Percentiles rank a stretch among this genome's conserved stretches.
phyloP scores from a whole-genome alignment of 1,140 invertebrate species.

The Metaphire vulgaris region DNA sequence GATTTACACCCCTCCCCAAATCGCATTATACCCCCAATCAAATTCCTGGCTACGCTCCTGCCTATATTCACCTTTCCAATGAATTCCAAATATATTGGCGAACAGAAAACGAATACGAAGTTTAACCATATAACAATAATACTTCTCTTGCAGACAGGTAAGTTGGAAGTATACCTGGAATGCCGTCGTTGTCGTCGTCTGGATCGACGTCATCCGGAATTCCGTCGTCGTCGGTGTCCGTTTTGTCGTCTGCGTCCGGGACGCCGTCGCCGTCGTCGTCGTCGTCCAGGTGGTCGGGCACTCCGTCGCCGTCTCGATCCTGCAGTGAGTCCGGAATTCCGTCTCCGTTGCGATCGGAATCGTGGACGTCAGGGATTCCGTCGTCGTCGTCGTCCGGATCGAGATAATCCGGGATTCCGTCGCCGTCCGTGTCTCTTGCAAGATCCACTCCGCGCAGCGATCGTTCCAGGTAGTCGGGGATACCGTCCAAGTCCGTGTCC shows the following conservation, averaged over 20 bases:
- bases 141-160: too few relatives aligned
- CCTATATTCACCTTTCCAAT: too few relatives aligned
- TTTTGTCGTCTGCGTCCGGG: background rate
- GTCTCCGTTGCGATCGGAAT: slow-evolving; percentile 15
- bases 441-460: background rate
- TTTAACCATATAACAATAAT: too few relatives aligned
- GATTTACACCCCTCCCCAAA: too few relatives aligned
- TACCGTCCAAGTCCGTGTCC: slow-evolving; percentile 21
- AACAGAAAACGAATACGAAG: too few relatives aligned
- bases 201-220: slow-evolving; percentile 17
- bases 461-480: slow-evolving; percentile 16
- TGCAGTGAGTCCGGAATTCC: slow-evolving; percentile 16
- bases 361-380: slow-evolving; percentile 14
- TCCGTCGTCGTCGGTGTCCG: slow-evolving; percentile 21
- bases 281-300: slow-evolving; percentile 19
- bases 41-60: too few relatives aligned
- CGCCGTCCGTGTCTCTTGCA: slow-evolving; percentile 17
- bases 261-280: slow-evolving; percentile 22
- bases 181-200: slow-evolving; percentile 23
- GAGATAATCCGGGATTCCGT: slow-evolving; percentile 18
- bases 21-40: too few relatives aligned
- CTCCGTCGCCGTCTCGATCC: slow-evolving; percentile 21
- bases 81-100: too few relatives aligned
- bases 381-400: slow-evolving; percentile 18
- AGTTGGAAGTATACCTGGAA: slow-evolving; percentile 12